Percentiles rank a stretch among this genome's conserved stretches.
These are phyloP conservation scores for Athrips mouffetella DNA, from an alignment of 2,888 invertebrate species.

Conservation along the genomic window DNA sequence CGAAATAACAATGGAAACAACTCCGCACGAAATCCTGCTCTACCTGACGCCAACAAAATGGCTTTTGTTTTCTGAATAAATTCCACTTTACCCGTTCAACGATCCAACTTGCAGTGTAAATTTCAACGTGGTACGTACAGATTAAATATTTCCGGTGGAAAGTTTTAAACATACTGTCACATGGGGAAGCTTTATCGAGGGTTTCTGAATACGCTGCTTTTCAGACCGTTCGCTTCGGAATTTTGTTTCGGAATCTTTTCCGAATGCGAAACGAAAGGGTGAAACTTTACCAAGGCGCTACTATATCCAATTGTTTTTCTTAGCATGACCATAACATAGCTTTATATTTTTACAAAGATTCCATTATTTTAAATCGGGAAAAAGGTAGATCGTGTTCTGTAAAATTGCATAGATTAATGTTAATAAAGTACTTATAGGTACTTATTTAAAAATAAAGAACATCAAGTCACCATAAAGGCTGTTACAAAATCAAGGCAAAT, in stretches of 20 bases:
- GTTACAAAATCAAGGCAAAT: no score
- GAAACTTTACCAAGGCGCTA: conserved; percentile 19
- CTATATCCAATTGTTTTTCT: conserved; percentile 11
- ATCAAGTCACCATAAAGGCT: no score
- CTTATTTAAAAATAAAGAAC: no score
- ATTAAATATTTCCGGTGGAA: conserved; percentile 34
- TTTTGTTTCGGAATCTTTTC: conserved; percentile 18
- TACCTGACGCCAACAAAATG: conserved; percentile 43
- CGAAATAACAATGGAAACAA: conserved; percentile 32
- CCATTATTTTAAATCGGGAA: no score
- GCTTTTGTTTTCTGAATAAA: conserved; percentile 45
- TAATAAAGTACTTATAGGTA: no score
- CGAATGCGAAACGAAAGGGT: no score
- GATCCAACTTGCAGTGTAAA: conserved; percentile 28
- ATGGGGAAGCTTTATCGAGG: conserved; percentile 15
- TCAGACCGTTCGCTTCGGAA: background rate
- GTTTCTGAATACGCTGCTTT: conserved; percentile 16
- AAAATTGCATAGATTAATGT: no score
- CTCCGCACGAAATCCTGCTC: conserved; percentile 25
- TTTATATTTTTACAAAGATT: no score
- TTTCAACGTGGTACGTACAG: conserved; percentile 29
- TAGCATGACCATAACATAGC: no score
- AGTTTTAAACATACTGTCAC: conserved; percentile 28
- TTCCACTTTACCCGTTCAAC: conserved; percentile 33
- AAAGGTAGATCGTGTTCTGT: no score